A percentile compares a stretch with the other conserved stretches of the same genome.
Conservation (phyloP, 1,140 invertebrate species). For the Neodiprion virginianus region DNA sequence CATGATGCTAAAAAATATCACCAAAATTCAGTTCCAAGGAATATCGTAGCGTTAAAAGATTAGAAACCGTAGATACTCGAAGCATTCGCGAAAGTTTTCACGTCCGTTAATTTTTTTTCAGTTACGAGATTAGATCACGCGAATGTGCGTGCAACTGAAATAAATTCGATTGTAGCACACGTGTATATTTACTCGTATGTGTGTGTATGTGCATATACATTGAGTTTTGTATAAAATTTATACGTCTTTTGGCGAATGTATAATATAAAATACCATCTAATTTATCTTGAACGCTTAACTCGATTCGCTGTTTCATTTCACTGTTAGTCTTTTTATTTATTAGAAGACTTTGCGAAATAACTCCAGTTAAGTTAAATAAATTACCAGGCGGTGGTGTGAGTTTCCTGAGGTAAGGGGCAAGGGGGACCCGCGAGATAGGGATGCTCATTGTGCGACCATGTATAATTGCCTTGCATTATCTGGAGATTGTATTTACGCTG, state of each 20-base stretch:
- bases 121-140: too few species aligned
- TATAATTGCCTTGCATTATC: constrained; percentile 18
- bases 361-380: constrained; percentile 15
- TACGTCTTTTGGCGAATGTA: neutral
- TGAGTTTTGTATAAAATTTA: neutral
- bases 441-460: constrained; percentile 16
- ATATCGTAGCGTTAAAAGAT: too few species aligned
- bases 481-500: constrained; percentile 14
- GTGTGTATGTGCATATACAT: neutral
- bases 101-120: too few species aligned
- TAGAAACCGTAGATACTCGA: too few species aligned
- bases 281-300: constrained; percentile 12
- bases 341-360: constrained; percentile 14
- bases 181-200: too few species aligned
- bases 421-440: neutral
- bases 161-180: too few species aligned
- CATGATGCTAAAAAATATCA: too few species aligned
- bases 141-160: too few species aligned
- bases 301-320: constrained; percentile 15
- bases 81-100: too few species aligned
- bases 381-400: neutral
- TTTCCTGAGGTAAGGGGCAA: neutral
- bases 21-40: too few species aligned
- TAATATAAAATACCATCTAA: neutral
- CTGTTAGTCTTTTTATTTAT: constrained; percentile 16